Evolutionary conservation across 2,113 vertebrate species (phyloP).

Genomic region (Reinhardtius hippoglossoides): DNA sequence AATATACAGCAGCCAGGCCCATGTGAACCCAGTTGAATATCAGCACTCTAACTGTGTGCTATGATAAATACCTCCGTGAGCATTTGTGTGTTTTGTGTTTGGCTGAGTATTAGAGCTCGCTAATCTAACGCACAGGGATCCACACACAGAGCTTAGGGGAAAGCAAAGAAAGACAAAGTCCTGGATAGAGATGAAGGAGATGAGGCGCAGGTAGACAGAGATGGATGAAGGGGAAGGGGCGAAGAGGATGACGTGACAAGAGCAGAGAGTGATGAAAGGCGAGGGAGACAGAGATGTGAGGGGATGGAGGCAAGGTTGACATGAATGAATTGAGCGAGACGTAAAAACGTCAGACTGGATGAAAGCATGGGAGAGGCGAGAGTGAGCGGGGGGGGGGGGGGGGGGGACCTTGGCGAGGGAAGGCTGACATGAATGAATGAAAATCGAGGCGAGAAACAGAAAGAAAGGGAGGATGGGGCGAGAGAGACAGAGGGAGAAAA

Average conservation of each 20-base stretch:
- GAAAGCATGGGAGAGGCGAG: conserved; percentile 18
- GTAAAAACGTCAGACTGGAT: conserved; percentile 68
- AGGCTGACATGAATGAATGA: conserved; percentile 52
- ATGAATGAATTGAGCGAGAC: conserved; percentile 70
- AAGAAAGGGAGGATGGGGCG: conserved; percentile 32
- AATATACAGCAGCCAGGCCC: not conserved
- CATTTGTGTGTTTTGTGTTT: conserved; percentile 19
- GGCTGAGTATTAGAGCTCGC: conserved; percentile 4
- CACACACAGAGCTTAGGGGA: conserved; percentile 17
- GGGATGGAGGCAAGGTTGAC: conserved; percentile 60
- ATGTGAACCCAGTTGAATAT: not conserved
- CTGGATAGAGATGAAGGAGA: conserved; percentile 33
- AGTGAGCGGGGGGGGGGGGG: not conserved
- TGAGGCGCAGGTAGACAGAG: conserved; percentile 54
- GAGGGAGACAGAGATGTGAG: conserved; percentile 58
- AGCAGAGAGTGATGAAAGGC: conserved; percentile 54
- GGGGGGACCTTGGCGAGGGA: not conserved
- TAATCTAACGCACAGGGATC: not conserved
- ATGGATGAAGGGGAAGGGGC: conserved; percentile 55
- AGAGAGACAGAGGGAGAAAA: conserved; percentile 35
- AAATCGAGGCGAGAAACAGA: conserved; percentile 46
- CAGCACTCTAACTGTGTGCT: not conserved
- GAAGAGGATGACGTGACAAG: conserved; percentile 59
- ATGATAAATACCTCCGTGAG: not conserved
- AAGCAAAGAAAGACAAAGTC: conserved; percentile 24